Conservation (phyloP, 2,888 invertebrate genomes). For the Craniophora ligustri region DNA sequence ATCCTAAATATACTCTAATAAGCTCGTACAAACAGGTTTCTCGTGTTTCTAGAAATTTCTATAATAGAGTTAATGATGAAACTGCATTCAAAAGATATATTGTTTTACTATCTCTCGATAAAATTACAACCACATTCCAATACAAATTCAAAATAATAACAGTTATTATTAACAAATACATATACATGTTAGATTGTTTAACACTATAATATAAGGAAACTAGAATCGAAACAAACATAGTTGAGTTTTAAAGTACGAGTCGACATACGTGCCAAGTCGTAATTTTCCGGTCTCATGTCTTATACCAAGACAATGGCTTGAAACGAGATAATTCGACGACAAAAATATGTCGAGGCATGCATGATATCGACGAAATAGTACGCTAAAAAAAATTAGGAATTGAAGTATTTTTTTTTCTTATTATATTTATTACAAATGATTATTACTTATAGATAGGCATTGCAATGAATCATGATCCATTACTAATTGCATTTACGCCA, state of each 20-base stretch:
- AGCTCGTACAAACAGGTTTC: no score
- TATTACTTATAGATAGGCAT: slow-evolving; percentile 3
- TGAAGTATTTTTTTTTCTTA: no score
- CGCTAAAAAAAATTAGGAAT: no score
- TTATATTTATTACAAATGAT: no score
- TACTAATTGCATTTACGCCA: slow-evolving; percentile 23
- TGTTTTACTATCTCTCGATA: slow-evolving; percentile 8
- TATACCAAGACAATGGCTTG: no score
- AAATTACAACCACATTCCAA: slow-evolving; percentile 13
- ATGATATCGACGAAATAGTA: no score
- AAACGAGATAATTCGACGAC: no score
- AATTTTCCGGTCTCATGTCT: no score
- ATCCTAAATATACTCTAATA: slow-evolving; percentile 39
- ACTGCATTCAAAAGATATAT: background rate
- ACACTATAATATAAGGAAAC: slow-evolving; percentile 10
- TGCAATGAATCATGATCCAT: slow-evolving; percentile 28
- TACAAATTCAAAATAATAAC: slow-evolving; percentile 8
- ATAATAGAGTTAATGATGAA: background rate
- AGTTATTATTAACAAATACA: slow-evolving; percentile 3
- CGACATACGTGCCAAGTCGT: no score
- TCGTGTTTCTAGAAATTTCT: slow-evolving; percentile 3
- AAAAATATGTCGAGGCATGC: no score
- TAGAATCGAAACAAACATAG: slow-evolving; percentile 4
- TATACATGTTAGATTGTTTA: slow-evolving; percentile 4
- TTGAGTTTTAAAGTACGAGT: no score